A percentile compares a stretch with the other conserved stretches of the same genome.
These are phyloP conservation scores for Hepsetus odoe DNA, from an alignment of 2,113 vertebrate species.

Conservation along the genomic window DNA sequence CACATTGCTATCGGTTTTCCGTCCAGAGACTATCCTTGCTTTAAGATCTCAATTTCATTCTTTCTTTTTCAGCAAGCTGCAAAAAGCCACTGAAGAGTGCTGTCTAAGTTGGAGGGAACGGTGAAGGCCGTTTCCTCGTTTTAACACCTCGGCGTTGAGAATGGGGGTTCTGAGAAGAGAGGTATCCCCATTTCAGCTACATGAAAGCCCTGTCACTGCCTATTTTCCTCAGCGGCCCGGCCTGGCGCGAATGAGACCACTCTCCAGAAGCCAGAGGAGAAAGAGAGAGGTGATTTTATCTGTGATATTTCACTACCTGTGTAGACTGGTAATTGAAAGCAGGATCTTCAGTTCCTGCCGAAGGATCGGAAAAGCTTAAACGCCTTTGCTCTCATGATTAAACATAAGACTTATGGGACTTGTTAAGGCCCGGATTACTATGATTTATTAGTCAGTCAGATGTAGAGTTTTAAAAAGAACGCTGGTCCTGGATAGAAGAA, in stretches of 20 bases:
- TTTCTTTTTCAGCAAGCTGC: background rate
- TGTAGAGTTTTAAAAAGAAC: no score
- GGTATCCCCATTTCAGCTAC: conserved; percentile 64
- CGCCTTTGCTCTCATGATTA: background rate
- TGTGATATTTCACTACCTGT: conserved; percentile 62
- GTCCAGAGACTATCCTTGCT: background rate
- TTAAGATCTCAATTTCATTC: conserved; percentile 43
- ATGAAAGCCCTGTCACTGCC: conserved; percentile 71
- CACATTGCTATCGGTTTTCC: conserved; percentile 53
- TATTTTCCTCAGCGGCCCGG: conserved; percentile 61
- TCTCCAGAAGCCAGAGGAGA: conserved; percentile 30
- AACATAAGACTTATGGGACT: background rate
- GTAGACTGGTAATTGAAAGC: conserved; percentile 68
- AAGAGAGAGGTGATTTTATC: conserved; percentile 67
- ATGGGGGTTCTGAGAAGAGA: conserved; percentile 45
- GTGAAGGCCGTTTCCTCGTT: conserved; percentile 54
- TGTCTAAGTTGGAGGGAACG: conserved; percentile 49
- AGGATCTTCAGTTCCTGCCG: conserved; percentile 45
- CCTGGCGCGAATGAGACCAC: conserved; percentile 57
- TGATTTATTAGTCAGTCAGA: no score
- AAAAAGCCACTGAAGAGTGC: conserved; percentile 44
- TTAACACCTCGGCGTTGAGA: conserved; percentile 58
- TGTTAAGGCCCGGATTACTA: no score
- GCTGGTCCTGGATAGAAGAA: no score
- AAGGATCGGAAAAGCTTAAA: conserved; percentile 15